These are phyloP conservation scores for Nerophis ophidion DNA, from an alignment of 2,113 vertebrate species.

Conservation along the genomic window DNA sequence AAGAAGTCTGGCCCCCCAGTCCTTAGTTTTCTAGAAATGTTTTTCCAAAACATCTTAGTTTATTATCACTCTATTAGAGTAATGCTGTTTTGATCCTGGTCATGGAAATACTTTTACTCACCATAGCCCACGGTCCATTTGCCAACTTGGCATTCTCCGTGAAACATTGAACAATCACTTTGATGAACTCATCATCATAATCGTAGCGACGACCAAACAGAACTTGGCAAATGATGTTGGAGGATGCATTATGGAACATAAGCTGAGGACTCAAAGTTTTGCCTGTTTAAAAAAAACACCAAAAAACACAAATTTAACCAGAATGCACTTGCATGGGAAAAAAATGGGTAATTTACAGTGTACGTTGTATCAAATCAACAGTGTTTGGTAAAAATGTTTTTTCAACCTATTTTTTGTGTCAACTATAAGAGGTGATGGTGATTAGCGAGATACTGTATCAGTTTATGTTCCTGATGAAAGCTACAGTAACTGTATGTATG, in stretches of 20 bases:
- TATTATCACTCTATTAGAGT: neutral
- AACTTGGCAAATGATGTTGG: conserved; percentile 75
- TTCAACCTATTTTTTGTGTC: neutral
- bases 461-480: neutral
- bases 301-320: neutral
- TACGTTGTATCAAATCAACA: no score
- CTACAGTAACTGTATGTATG: no score
- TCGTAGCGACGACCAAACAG: conserved; percentile 67
- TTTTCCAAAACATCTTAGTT: neutral
- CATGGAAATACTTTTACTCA: conserved; percentile 20
- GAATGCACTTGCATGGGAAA: no score
- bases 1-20: no score
- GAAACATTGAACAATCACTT: conserved; percentile 29
- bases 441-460: no score
- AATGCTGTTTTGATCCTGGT: no score
- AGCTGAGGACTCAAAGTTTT: conserved; percentile 38
- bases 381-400: no score
- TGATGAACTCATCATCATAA: conserved; percentile 57
- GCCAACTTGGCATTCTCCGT: conserved; percentile 35
- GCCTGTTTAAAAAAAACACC: conserved; percentile 29
- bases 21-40: neutral
- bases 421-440: no score
- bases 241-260: conserved; percentile 60
- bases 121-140: conserved; percentile 59
- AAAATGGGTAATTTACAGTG: no score